Percentiles rank a stretch among this genome's conserved stretches.
Conservation (phyloP, 2,888 invertebrate species). For the Campoletis raptor region DNA sequence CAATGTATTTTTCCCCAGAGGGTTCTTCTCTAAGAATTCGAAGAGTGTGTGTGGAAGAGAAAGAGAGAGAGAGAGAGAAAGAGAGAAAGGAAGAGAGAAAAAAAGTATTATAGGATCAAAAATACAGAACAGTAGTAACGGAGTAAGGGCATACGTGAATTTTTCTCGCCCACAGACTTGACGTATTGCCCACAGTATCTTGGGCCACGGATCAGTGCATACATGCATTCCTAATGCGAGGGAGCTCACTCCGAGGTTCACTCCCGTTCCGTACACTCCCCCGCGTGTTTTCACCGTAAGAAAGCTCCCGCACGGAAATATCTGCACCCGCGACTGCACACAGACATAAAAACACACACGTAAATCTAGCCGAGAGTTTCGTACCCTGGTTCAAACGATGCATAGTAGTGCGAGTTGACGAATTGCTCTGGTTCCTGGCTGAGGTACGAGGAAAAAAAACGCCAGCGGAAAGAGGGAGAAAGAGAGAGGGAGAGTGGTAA, state of each 20-base stretch:
- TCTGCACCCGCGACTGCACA: slow-evolving; percentile 7
- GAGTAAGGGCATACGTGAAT: slow-evolving; percentile 69
- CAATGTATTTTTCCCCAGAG: slow-evolving; percentile 20
- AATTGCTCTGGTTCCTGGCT: slow-evolving; percentile 75
- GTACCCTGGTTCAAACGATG: slow-evolving; percentile 59
- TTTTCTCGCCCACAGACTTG: slow-evolving; percentile 77
- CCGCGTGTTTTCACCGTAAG: slow-evolving; percentile 34
- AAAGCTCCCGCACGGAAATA: slow-evolving; percentile 19
- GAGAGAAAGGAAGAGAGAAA: background rate
- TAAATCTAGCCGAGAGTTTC: slow-evolving; percentile 33
- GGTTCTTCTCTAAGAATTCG: background rate
- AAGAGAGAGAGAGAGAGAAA: background rate
- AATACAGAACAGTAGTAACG: slow-evolving; percentile 55
- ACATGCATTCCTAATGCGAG: slow-evolving; percentile 80
- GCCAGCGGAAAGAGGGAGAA: slow-evolving; percentile 39
- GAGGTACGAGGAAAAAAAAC: slow-evolving; percentile 69
- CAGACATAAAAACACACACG: background rate
- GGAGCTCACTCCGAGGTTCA: slow-evolving; percentile 70
- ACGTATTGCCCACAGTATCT: slow-evolving; percentile 80
- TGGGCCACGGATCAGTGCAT: slow-evolving; percentile 80
- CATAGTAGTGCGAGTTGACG: slow-evolving; percentile 73
- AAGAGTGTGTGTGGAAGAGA: background rate
- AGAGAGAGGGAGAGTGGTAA: slow-evolving; percentile 6
- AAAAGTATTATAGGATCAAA: slow-evolving; percentile 54
- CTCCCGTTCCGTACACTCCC: slow-evolving; percentile 35